These are phyloP conservation scores for Meloe dianella DNA, from an alignment of 2,888 invertebrate genomes.

Conservation along the genomic window DNA sequence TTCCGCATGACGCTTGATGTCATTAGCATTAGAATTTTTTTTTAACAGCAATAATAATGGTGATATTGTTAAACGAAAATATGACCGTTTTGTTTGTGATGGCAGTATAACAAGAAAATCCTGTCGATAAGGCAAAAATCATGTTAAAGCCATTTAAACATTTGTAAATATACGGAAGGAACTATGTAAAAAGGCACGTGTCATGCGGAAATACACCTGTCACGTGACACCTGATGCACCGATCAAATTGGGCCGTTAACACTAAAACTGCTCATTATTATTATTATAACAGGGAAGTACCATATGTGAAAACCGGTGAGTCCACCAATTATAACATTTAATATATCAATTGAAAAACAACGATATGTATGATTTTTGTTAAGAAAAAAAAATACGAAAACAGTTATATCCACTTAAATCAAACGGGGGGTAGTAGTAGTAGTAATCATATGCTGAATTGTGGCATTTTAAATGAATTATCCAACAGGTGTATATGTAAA, in stretches of 20 bases:
- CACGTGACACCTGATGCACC: constrained; percentile 51
- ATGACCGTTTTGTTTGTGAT: not conserved
- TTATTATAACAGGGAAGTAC: not conserved
- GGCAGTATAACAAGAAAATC: not conserved
- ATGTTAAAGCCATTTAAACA: constrained; percentile 18
- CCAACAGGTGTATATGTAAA: constrained; percentile 29
- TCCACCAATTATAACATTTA: constrained; percentile 21
- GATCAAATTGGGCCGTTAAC: constrained; percentile 47
- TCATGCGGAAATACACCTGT: constrained; percentile 52
- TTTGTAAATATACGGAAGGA: constrained; percentile 20
- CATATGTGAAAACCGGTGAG: constrained; percentile 42
- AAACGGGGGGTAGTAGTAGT: not conserved
- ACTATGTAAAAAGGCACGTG: constrained; percentile 43
- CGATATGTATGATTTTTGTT: not conserved
- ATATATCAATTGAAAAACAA: not conserved
- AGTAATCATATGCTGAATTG: constrained; percentile 2
- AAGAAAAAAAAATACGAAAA: not conserved
- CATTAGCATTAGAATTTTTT: constrained; percentile 49
- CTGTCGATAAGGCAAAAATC: constrained; percentile 24
- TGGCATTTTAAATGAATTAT: constrained; percentile 24
- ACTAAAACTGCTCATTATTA: constrained; percentile 21
- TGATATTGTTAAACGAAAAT: too few relatives aligned
- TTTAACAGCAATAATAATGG: too few relatives aligned
- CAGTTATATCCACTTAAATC: not conserved
- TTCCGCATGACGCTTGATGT: constrained; percentile 47